Conservation (phyloP, 2,888 invertebrate genomes). For the Acanthosepion pharaonis region DNA sequence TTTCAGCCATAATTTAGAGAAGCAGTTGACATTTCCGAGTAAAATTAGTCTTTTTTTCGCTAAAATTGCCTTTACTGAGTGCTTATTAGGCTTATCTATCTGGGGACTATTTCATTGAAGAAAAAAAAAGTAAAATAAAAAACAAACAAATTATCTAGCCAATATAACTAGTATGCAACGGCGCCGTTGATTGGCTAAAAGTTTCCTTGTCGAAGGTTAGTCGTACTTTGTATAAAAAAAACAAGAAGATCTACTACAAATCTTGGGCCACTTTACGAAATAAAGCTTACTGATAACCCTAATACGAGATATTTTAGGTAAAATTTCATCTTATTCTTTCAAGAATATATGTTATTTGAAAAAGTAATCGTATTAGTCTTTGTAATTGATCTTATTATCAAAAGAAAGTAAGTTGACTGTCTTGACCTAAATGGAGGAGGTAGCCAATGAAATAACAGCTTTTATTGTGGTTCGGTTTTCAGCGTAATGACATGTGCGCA, state of each 20-base stretch:
- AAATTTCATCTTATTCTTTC: neutral
- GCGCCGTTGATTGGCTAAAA: conserved; percentile 41
- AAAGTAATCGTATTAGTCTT: neutral
- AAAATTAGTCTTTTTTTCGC: neutral
- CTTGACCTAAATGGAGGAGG: neutral
- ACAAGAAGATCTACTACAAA: neutral
- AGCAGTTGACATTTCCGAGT: neutral
- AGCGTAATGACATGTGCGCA: conserved; percentile 46
- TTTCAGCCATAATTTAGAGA: neutral
- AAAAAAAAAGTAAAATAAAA: neutral
- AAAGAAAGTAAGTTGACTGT: conserved; percentile 16
- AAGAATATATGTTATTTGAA: neutral
- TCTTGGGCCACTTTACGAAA: neutral
- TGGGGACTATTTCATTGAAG: neutral
- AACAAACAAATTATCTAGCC: neutral
- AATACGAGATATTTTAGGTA: neutral
- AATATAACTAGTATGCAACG: neutral
- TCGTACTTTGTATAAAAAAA: neutral
- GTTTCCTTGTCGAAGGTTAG: neutral
- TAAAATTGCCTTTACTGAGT: neutral
- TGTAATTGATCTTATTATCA: neutral
- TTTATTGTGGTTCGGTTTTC: neutral
- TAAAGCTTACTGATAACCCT: neutral
- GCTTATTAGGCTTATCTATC: neutral
- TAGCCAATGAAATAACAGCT: neutral